These are phyloP conservation scores for Calliopsis andreniformis DNA, from an alignment of 1,140 invertebrate genomes.

Conservation along the genomic window DNA sequence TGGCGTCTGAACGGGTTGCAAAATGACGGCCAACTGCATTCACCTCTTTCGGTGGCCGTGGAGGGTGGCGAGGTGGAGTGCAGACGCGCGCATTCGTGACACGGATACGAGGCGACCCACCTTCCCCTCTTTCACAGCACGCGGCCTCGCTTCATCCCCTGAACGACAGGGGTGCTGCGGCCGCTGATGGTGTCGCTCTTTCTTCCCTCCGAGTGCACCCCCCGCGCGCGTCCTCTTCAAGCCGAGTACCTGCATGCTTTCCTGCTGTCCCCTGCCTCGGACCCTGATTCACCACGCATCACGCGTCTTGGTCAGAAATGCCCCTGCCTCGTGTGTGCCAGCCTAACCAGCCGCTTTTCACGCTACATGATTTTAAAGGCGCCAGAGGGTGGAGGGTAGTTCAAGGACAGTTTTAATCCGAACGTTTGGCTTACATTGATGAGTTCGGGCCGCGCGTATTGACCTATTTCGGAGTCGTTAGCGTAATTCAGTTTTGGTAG, in stretches of 20 bases:
- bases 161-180: slow-evolving; percentile 19
- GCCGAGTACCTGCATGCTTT: slow-evolving; percentile 1
- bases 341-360: slow-evolving; percentile 10
- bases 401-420: slow-evolving; percentile 26
- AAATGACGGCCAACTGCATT: slow-evolving; percentile 78
- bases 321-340: background rate
- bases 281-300: background rate
- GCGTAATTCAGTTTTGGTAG: slow-evolving; percentile 32
- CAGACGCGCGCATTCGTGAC: slow-evolving; percentile 79
- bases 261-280: background rate
- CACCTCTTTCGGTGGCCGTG: slow-evolving; percentile 64
- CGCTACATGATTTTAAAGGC: slow-evolving; percentile 18
- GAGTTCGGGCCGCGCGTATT: background rate
- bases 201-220: slow-evolving; percentile 1
- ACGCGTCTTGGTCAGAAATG: background rate
- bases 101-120: slow-evolving; percentile 70
- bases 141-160: slow-evolving; percentile 49
- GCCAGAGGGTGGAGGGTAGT: slow-evolving; percentile 5
- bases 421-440: background rate
- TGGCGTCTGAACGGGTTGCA: slow-evolving; percentile 77
- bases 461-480: slow-evolving; percentile 30
- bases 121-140: slow-evolving; percentile 57
- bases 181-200: slow-evolving; percentile 30
- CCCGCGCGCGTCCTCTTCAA: too few relatives aligned
- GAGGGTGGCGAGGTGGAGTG: slow-evolving; percentile 62